Evolutionary conservation across 2,113 vertebrate genomes (phyloP).

Genomic region (Python bivittatus): DNA sequence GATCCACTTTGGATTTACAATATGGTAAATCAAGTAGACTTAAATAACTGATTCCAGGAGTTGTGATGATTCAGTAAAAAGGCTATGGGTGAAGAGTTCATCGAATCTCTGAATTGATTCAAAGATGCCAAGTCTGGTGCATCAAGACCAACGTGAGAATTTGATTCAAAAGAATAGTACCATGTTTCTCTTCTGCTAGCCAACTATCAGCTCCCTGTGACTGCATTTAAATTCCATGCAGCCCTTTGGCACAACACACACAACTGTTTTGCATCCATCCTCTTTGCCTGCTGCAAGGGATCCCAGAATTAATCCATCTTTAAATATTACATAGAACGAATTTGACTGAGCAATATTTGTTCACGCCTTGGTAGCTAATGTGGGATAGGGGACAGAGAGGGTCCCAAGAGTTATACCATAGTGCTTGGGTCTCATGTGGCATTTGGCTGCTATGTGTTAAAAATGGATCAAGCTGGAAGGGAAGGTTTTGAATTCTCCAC

Average conservation of each 20-base stretch:
- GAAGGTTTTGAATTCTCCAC: not conserved
- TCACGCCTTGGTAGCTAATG: slow-evolving; percentile 41
- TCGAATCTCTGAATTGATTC: not conserved
- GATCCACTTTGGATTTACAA: not conserved
- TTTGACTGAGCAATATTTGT: slow-evolving; percentile 64
- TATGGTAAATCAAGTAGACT: not conserved
- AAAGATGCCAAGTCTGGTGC: not conserved
- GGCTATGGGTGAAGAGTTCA: not conserved
- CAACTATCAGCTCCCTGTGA: slow-evolving; percentile 52
- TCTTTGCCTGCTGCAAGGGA: slow-evolving; percentile 43
- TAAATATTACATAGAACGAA: slow-evolving; percentile 63
- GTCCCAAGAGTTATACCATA: not conserved
- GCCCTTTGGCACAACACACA: slow-evolving; percentile 42
- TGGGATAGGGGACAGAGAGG: slow-evolving; percentile 1
- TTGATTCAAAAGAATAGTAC: not conserved
- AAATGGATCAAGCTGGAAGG: slow-evolving; percentile 26
- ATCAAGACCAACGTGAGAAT: not conserved
- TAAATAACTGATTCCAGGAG: not conserved
- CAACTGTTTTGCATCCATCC: slow-evolving; percentile 40
- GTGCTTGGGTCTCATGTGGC: slow-evolving; percentile 37
- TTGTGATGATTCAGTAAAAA: not conserved
- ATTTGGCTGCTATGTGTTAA: not conserved
- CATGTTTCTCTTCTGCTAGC: slow-evolving; percentile 58
- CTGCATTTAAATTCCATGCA: slow-evolving; percentile 49
- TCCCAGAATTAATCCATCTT: slow-evolving; percentile 60